These are phyloP conservation scores for Garrulus glandarius DNA, from an alignment of 2,797 vertebrate genomes.

Conservation along the genomic window DNA sequence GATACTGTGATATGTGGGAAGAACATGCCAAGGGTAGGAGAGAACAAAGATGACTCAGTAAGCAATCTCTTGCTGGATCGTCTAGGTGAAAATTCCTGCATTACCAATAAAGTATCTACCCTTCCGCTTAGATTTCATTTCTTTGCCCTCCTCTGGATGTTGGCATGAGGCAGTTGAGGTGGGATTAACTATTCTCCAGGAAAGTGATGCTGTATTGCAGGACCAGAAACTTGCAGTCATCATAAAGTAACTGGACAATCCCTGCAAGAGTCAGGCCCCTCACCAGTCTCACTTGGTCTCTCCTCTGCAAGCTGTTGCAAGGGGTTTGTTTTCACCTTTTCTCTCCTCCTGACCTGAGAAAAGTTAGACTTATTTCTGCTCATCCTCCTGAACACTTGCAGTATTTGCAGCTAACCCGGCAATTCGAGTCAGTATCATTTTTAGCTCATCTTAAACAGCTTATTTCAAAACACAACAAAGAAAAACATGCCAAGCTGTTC, in stretches of 20 bases:
- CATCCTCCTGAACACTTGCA: background rate
- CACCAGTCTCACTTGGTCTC: rapidly evolving
- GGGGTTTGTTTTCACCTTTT: background rate
- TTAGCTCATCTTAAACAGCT: background rate
- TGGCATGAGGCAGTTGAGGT: background rate
- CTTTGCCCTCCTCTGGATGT: background rate
- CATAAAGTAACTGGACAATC: background rate
- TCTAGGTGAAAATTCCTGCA: background rate
- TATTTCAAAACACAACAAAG: background rate
- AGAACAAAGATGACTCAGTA: background rate
- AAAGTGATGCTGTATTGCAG: background rate
- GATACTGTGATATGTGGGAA: background rate
- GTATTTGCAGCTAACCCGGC: background rate
- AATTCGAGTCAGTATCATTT: background rate
- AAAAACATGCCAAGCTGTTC: background rate
- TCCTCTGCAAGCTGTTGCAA: background rate
- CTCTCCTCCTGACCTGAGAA: background rate
- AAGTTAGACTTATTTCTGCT: background rate
- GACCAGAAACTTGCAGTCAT: background rate
- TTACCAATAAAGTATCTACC: background rate
- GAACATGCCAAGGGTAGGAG: background rate
- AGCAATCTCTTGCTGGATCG: background rate
- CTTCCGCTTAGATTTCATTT: background rate
- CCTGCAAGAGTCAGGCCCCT: background rate
- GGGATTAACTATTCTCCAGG: background rate